A percentile compares a stretch with the other conserved stretches of the same genome.
Evolutionary conservation across 2,888 invertebrate genomes (phyloP).

Genomic region (Ectemnius lituratus): DNA sequence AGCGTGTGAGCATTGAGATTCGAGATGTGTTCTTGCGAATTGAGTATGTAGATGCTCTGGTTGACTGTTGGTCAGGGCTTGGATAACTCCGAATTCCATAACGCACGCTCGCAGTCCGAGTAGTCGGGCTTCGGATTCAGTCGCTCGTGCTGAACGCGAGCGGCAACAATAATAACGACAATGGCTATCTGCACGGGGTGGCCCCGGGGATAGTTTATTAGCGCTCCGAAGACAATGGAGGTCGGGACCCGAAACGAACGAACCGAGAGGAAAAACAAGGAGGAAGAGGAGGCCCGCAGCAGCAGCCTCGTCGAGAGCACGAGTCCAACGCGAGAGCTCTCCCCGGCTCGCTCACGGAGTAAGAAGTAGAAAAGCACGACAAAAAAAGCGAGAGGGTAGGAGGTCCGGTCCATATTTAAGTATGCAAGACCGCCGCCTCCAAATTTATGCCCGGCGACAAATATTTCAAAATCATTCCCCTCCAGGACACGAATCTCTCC

Average conservation of each 20-base stretch:
- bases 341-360: conserved; percentile 32
- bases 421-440: conserved; percentile 72
- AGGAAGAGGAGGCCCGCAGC: conserved; percentile 58
- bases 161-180: conserved; percentile 69
- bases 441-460: conserved; percentile 76
- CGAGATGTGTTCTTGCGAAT: neutral
- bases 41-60: neutral
- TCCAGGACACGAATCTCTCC: conserved; percentile 11
- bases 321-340: conserved; percentile 30
- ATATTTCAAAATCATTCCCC: conserved; percentile 75
- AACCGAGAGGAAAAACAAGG: conserved; percentile 57
- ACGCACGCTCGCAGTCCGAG: conserved; percentile 63
- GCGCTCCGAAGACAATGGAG: conserved; percentile 76
- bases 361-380: conserved; percentile 19
- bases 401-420: conserved; percentile 74
- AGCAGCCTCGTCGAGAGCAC: conserved; percentile 56
- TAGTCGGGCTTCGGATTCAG: conserved; percentile 12
- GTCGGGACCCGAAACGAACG: conserved; percentile 76
- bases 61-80: neutral
- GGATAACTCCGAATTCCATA: conserved; percentile 66
- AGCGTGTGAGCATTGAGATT: too few relatives aligned
- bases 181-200: conserved; percentile 71
- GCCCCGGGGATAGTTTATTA: conserved; percentile 76
- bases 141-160: conserved; percentile 44
- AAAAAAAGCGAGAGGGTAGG: conserved; percentile 37